Evolutionary conservation across 2,113 vertebrate genomes (phyloP).

Genomic region (Oncorhynchus gorbuscha): DNA sequence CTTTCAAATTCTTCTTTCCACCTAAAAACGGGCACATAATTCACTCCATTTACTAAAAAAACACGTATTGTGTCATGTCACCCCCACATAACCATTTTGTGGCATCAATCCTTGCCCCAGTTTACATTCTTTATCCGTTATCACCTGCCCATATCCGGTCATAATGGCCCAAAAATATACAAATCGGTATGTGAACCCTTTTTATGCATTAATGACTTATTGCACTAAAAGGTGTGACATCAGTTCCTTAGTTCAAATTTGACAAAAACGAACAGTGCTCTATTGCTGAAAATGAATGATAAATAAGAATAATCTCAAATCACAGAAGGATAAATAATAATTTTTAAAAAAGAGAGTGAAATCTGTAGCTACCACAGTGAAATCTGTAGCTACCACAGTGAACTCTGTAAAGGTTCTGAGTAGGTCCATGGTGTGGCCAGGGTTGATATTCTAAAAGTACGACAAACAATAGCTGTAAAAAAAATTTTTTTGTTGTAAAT

Average conservation of each 20-base stretch:
- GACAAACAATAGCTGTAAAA: conserved; percentile 21
- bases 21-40: conserved; percentile 59
- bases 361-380: conserved; percentile 9
- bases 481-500: too few species aligned
- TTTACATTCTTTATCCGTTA: not conserved
- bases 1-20: conserved; percentile 11
- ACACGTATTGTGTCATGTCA: too few species aligned
- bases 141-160: conserved; percentile 30
- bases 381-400: conserved; percentile 48
- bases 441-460: conserved; percentile 39
- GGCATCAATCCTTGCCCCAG: not conserved
- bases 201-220: conserved; percentile 75
- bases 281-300: conserved; percentile 66
- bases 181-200: conserved; percentile 45
- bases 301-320: conserved; percentile 78
- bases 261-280: conserved; percentile 47
- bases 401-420: conserved; percentile 6
- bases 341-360: conserved; percentile 48
- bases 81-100: not conserved
- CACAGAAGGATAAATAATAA: conserved; percentile 54
- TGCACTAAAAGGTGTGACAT: conserved; percentile 75
- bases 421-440: conserved; percentile 7
- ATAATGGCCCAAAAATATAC: conserved; percentile 1
- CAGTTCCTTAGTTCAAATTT: conserved; percentile 52
- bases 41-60: not conserved